Evolutionary conservation across 1,140 invertebrate species (phyloP).

Genomic region (Chymomyza costata): DNA sequence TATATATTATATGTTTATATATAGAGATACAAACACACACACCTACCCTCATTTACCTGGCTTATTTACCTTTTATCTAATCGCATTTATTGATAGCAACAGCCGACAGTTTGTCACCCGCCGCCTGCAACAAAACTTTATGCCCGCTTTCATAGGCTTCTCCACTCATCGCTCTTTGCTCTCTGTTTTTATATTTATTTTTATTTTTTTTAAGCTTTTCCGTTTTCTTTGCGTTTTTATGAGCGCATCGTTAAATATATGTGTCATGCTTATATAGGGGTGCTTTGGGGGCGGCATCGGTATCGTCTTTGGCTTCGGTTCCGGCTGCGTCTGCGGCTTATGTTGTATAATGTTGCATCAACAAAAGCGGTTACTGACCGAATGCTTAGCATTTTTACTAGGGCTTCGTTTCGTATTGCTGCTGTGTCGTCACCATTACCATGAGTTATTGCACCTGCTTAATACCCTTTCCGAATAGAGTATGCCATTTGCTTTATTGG

Average conservation of each 20-base stretch:
- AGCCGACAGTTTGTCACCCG: constrained; percentile 1
- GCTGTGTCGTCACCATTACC: no score
- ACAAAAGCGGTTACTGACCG: constrained; percentile 59
- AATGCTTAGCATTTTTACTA: constrained; percentile 36
- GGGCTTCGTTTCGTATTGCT: constrained; percentile 57
- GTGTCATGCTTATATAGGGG: constrained; percentile 25
- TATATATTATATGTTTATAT: no score
- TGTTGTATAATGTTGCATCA: constrained; percentile 59
- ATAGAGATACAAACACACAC: no score
- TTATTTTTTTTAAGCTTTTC: no score
- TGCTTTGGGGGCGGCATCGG: constrained; percentile 29
- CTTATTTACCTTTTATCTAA: constrained; percentile 50
- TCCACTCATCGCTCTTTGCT: constrained; percentile 2
- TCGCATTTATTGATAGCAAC: constrained; percentile 56
- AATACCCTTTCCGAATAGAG: no score
- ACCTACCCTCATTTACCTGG: no score
- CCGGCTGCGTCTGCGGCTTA: constrained; percentile 2
- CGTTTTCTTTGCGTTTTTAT: constrained; percentile 21
- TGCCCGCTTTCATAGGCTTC: constrained; percentile 18
- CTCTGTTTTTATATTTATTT: constrained; percentile 26
- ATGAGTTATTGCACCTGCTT: no score
- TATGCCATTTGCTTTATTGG: no score
- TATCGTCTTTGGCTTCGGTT: constrained; percentile 16
- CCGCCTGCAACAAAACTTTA: no score
- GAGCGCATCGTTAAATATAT: constrained; percentile 42